Percentiles rank a stretch among this genome's conserved stretches.
Evolutionary conservation across 2,113 vertebrate species (phyloP).

Genomic region (Mesocricetus auratus): DNA sequence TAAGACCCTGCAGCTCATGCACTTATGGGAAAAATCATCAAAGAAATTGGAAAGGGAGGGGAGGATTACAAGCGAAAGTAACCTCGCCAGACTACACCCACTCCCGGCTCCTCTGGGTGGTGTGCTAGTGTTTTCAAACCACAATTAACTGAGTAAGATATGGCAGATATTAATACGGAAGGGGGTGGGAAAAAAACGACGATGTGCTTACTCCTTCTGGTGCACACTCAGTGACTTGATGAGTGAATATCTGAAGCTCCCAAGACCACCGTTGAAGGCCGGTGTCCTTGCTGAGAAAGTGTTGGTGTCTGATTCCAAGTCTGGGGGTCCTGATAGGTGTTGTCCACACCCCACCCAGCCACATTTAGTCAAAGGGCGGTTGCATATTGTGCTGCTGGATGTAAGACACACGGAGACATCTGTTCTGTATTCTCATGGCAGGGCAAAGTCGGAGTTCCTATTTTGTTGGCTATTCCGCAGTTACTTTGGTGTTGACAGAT

Average conservation of each 20-base stretch:
- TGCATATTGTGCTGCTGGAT: background rate
- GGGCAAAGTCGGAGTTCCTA: background rate
- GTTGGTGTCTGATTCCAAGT: background rate
- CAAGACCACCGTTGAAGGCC: background rate
- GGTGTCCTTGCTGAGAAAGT: background rate
- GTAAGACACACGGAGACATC: background rate
- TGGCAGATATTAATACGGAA: conserved; percentile 47
- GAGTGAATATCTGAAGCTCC: background rate
- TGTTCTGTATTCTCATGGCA: conserved; percentile 34
- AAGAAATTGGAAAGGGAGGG: conserved; percentile 14
- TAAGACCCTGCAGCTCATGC: conserved; percentile 30
- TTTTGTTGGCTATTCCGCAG: background rate
- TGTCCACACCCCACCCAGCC: background rate
- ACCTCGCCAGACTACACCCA: conserved; percentile 12
- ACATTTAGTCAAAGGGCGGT: conserved; percentile 26
- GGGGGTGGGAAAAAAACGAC: background rate
- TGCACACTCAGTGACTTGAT: no score
- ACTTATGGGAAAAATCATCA: conserved; percentile 73
- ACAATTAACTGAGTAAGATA: conserved; percentile 42
- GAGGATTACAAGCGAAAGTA: conserved; percentile 64
- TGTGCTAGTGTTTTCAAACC: conserved; percentile 36
- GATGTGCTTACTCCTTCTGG: background rate
- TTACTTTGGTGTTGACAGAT: background rate
- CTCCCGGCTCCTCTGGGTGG: conserved; percentile 12
- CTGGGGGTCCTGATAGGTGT: background rate